phyloP scores from a whole-genome alignment of 2,113 vertebrate genomes.

The Pluvianellus socialis region DNA sequence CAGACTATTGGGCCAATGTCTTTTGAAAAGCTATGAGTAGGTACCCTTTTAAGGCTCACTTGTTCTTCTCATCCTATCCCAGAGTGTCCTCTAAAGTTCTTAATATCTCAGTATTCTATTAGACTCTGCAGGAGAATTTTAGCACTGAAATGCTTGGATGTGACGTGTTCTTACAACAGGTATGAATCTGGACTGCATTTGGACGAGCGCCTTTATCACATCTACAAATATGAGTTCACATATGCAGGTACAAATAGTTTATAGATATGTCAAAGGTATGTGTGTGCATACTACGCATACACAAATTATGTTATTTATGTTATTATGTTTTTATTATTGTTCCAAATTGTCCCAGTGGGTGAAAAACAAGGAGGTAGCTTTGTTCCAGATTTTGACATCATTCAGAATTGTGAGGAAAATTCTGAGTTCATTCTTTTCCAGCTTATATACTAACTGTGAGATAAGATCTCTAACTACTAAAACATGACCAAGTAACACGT shows the following conservation, averaged over 20 bases:
- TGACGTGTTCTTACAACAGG: neutral
- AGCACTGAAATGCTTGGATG: neutral
- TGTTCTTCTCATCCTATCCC: neutral
- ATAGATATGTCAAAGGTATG: neutral
- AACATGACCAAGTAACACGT: neutral
- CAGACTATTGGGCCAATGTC: neutral
- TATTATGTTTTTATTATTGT: too few species aligned
- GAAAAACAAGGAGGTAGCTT: neutral
- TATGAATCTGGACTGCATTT: neutral
- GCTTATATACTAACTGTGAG: neutral
- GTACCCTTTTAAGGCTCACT: neutral
- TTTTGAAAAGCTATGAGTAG: neutral
- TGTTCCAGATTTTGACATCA: neutral
- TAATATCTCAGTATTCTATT: neutral
- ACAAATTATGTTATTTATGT: fast-evolving
- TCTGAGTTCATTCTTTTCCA: neutral
- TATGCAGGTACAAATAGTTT: neutral
- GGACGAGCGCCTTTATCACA: neutral
- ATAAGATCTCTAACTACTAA: neutral
- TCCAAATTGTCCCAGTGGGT: neutral
- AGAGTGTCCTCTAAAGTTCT: neutral
- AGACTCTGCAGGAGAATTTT: neutral
- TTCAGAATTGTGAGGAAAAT: neutral
- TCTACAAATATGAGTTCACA: neutral
- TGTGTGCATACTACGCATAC: neutral